Base-by-base conservation (phyloP, 2,113 vertebrate genomes). In the Pteruthius melanotis region DNA sequence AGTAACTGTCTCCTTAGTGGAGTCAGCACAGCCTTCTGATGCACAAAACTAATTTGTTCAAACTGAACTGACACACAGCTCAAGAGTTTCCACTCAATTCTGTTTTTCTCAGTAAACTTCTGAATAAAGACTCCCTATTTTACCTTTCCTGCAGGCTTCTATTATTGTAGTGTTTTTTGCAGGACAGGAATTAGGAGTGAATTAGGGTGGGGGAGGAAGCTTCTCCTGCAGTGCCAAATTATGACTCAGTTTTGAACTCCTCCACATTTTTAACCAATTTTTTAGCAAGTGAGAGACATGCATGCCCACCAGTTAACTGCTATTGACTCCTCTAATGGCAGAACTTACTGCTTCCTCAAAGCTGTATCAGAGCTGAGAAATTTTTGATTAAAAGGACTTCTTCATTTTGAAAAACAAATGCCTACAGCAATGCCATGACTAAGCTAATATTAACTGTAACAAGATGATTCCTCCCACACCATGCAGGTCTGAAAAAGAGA, bases 161-260 rank as follows among this genome's bases (percentile, higher is more conserved):
- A 70, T 72, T 89, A 70, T 71, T 83, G 37, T 18, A 53, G 42
- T 20, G 47, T 0, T 78, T 89, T 74, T 83, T 42, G 39, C 47
- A 94, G 80, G 71, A 89, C 45, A 90, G 59, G 54, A 91, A 90
- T 83, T 39, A 83, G 54, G 54, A 85, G n/a, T 13, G 23, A 90
- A 80, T 70, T 74, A 94, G 93, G 83, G 76, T 90, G 90, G 90
- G 28, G 79, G 83, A 85, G 86, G 89, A 92, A 95, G 76, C 75
- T 70, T 6, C 85, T 87, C 44, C 49, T 90, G 54, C 75, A 81
- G 44, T 61, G 89, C 94, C 76, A 94, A 89, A 52, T 80, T 84
- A 89, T 95, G 93, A 96, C 44, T 97, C 92, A 90, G 50, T 88
- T 94, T 74, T 86, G 42, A 95, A 77, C 68, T 95, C 80, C 95